Base-by-base conservation (phyloP, 2,113 vertebrate species). In the Kryptolebias marmoratus region DNA sequence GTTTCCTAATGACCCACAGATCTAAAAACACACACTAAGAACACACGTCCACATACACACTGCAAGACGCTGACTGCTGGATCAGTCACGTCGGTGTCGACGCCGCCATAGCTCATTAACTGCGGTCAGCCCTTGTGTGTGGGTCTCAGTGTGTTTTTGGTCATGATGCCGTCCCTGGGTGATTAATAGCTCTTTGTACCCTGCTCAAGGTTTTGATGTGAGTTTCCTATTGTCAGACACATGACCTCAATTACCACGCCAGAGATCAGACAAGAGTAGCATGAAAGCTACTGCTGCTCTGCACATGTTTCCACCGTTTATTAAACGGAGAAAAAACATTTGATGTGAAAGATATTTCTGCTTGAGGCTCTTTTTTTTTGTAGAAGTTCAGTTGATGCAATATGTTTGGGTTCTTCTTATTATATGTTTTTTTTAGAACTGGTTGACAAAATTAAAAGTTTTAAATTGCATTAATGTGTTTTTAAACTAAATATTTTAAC, bases 171-270 rank as follows among this genome's bases (percentile, higher is more conserved):
- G 75, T 84, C 81, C 86, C 86, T 60, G 55, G 16, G 79, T 89
- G 90, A 88, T 91, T 88, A 89, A 91, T 88, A 76, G 81, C 75
- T 27, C 80, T 76, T 80, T 84, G 60, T 56, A 65, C 44, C 11
- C 61, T 22, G 69, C 60, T 36, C 68, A 55, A 44, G 36, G 44
- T 70, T 83, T 72, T 60, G 78, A 91, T 88, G 63, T 63, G 67
- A 81, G 83, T 77, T 87, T 87, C 45, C 77, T 75, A 71, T 86
- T 89, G 81, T 89, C 76, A 75, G 77, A 88, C 87, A 79, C 81
- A 80, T 71, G 80, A 88, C 86, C 86, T 87, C 83, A 83, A 87
- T 88, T 82, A 87, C 84, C 67, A 56, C 71, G 13, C 7, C 15
- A 71, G 61, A 77, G 80, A 91, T 84, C 86, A 78, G 79, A 81